Base-by-base conservation (phyloP, 2,797 vertebrate species). In the Adrianichthys oophorus region DNA sequence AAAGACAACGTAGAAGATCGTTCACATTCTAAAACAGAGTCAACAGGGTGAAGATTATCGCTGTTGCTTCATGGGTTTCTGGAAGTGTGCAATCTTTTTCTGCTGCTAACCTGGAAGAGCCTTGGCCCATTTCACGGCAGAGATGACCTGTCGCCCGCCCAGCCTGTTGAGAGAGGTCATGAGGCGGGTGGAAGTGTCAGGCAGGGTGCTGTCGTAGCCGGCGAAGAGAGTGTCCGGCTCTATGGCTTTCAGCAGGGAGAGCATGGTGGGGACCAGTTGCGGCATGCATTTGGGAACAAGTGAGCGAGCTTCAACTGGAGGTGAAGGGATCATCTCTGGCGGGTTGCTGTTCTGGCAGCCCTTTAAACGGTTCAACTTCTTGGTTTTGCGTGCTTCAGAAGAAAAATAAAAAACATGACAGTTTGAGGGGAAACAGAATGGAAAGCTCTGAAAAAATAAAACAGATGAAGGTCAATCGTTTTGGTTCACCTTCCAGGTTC, bases 51-150 rank as follows among this genome's bases (percentile, higher is more conserved):
- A 37, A 12, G 32, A 12, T 12, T 26, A 26, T 26, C 26, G 7
- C 6, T 26, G 26, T 7, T 26, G 7, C 26, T 26, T 26, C 6
- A 26, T 26, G 7, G 26, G 26, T 26, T 26, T 37, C 10, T 13
- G 10, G 8, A 32, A 32, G 8, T 29, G 1, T 37, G 10, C 12
- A 10, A 37, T 37, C 32, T 37, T 10, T 37, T 12, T 37, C 32
- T 5, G 18, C 15, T 46, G 37, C 40, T 19, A 46, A 99, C 97
- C 98, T 93, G 98, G 98, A 72, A 98, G 93, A 0, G 95, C 92
- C 90, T 99, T 99, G 14, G 98, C 98, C 98, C 97, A 99, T 78
- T 98, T 99, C 37, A 99, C 98, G 0, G 95, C 97, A 1, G 97
- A 96, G 48, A 98, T 86, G 66, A 99, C 95, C 77, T 98, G 97